phyloP scores from a whole-genome alignment of 2,113 vertebrate genomes.

The Pseudorasbora parva region DNA sequence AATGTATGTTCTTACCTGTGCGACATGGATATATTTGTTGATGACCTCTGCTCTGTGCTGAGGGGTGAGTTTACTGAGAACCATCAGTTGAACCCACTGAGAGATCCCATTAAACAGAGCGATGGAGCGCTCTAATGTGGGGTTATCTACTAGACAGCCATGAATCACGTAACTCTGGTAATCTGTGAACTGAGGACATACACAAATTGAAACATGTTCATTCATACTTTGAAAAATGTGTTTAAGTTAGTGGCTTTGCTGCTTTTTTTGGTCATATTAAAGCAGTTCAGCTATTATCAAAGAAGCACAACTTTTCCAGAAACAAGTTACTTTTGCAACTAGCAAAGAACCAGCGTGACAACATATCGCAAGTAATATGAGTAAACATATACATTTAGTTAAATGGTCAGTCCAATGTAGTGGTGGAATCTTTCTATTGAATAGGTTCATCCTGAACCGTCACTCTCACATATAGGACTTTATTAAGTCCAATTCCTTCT shows the following conservation, averaged over 20 bases:
- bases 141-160: conserved; percentile 91
- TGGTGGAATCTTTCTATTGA: neutral
- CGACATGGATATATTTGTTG: conserved; percentile 96
- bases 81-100: conserved; percentile 98
- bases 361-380: too few species aligned
- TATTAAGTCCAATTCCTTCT: neutral
- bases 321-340: neutral
- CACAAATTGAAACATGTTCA: neutral
- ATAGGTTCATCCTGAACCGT: too few species aligned
- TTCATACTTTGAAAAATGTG: neutral
- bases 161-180: conserved; percentile 97
- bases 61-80: conserved; percentile 95
- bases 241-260: too few species aligned
- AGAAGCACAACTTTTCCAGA: neutral
- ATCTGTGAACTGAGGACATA: conserved; percentile 86
- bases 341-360: neutral
- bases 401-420: neutral
- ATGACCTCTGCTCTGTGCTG: conserved; percentile 95
- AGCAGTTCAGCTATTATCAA: neutral
- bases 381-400: neutral
- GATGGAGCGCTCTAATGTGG: conserved; percentile 95
- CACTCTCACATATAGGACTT: neutral
- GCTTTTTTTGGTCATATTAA: too few species aligned
- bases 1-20: conserved; percentile 79
- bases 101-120: conserved; percentile 95